phyloP scores from a whole-genome alignment of 2,113 vertebrate genomes.

The Stigmatopora nigra region DNA sequence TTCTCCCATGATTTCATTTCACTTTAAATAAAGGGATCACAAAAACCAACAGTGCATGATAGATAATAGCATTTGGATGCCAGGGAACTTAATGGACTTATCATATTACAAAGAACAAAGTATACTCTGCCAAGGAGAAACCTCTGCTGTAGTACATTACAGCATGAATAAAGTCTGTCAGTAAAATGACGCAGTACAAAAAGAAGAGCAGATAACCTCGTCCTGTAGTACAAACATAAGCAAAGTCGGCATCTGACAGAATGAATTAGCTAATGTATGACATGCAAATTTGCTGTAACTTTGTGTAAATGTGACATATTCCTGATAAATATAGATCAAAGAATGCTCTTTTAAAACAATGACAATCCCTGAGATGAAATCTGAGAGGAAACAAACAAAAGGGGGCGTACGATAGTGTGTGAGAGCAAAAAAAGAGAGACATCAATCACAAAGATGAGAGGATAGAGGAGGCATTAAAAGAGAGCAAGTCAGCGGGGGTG shows the following conservation, averaged over 20 bases:
- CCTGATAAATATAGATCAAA: slow-evolving; percentile 25
- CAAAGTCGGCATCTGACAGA: slow-evolving; percentile 5
- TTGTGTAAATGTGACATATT: slow-evolving; percentile 22
- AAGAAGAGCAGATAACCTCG: neutral
- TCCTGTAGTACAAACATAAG: slow-evolving; percentile 7
- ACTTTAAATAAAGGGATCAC: neutral
- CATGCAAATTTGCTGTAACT: slow-evolving; percentile 13
- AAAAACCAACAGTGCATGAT: neutral
- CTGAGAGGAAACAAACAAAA: slow-evolving; percentile 23
- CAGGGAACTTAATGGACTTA: neutral
- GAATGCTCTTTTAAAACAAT: slow-evolving; percentile 20
- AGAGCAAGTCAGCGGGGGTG: slow-evolving; percentile 26
- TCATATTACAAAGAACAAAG: neutral
- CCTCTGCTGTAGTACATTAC: neutral
- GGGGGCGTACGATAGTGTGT: neutral
- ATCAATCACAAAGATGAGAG: slow-evolving; percentile 54
- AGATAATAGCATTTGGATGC: neutral
- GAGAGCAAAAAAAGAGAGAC: neutral
- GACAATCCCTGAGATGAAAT: slow-evolving; percentile 14
- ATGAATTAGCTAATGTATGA: slow-evolving; percentile 16
- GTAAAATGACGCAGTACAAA: neutral
- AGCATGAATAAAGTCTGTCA: neutral
- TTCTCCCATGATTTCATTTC: neutral
- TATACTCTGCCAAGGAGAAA: neutral
- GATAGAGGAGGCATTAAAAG: slow-evolving; percentile 29